These are phyloP conservation scores for Aurelia sp. DNA, from an alignment of 30 jellyfish, hydroid and myxozoan genomes.

Conservation along the genomic window DNA sequence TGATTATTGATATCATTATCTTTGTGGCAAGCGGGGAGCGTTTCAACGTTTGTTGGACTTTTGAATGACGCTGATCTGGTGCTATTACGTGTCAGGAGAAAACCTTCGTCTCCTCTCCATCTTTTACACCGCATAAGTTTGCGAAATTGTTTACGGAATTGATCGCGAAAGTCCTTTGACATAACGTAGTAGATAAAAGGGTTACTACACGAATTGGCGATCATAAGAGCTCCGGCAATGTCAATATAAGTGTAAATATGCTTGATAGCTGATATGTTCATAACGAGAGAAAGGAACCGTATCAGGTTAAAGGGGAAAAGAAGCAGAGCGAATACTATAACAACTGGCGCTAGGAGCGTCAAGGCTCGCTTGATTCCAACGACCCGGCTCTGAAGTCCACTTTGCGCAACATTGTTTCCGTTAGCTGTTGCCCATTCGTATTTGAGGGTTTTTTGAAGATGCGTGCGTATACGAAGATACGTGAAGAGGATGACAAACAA, in stretches of 20 bases:
- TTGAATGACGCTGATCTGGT: conserved; percentile 13
- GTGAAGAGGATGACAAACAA: conserved; percentile 83
- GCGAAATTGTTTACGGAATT: conserved; percentile 80
- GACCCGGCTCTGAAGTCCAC: conserved; percentile 65
- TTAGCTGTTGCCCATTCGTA: conserved; percentile 79
- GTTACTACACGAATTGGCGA: conserved; percentile 88
- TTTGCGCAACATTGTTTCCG: conserved; percentile 44
- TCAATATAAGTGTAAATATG: conserved; percentile 35
- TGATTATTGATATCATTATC: background rate
- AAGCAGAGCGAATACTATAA: conserved; percentile 70
- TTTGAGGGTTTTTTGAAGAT: conserved; percentile 56
- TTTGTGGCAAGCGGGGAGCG: conserved; percentile 11
- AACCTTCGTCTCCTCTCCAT: conserved; percentile 19
- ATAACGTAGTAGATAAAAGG: conserved; percentile 86
- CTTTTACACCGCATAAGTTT: conserved; percentile 38
- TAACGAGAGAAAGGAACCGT: conserved; percentile 67
- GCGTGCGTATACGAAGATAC: conserved; percentile 69
- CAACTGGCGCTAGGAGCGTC: conserved; percentile 94
- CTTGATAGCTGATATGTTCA: conserved; percentile 28
- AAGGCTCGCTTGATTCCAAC: conserved; percentile 88
- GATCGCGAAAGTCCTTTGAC: conserved; percentile 89
- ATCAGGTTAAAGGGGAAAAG: conserved; percentile 88
- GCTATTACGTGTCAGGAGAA: conserved; percentile 8
- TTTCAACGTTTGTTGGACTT: conserved; percentile 44
- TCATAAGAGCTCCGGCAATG: conserved; percentile 69